These are phyloP conservation scores for Montifringilla adamsi DNA, from an alignment of 2,113 vertebrate genomes.

Conservation along the genomic window DNA sequence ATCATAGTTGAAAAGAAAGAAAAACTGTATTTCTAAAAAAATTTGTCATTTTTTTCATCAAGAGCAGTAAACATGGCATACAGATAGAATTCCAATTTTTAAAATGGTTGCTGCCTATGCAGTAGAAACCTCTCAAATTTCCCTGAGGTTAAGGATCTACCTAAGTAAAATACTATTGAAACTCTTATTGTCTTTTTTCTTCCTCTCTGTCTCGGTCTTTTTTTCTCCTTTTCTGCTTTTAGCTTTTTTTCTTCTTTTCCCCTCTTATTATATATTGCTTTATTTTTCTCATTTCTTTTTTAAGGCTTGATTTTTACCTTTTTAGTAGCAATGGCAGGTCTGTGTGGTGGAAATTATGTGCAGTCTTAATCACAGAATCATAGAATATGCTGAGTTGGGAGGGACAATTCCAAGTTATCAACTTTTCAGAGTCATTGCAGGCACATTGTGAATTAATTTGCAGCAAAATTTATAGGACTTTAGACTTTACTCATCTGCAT, in stretches of 20 bases:
- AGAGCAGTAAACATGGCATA: background rate
- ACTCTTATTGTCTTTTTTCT: background rate
- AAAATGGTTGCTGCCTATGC: background rate
- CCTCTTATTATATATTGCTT: fast-evolving
- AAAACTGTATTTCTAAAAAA: background rate
- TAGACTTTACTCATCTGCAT: background rate
- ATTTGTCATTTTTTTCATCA: background rate
- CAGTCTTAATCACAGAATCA: background rate
- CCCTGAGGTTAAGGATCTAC: background rate
- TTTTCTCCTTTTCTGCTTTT: background rate
- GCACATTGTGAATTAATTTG: background rate
- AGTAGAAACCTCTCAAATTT: background rate
- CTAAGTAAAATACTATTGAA: background rate
- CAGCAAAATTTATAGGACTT: background rate
- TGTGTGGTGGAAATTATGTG: background rate
- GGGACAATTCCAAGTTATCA: background rate
- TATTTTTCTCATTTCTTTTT: background rate
- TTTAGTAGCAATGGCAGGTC: background rate
- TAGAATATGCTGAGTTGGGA: background rate
- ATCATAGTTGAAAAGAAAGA: background rate
- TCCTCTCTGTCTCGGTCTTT: fast-evolving
- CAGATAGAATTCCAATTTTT: background rate
- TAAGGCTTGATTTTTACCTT: background rate
- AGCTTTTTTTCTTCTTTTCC: background rate
- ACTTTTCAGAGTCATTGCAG: background rate